Conservation (phyloP, 64 coral and sea anemone species). For the Montipora cactus region DNA sequence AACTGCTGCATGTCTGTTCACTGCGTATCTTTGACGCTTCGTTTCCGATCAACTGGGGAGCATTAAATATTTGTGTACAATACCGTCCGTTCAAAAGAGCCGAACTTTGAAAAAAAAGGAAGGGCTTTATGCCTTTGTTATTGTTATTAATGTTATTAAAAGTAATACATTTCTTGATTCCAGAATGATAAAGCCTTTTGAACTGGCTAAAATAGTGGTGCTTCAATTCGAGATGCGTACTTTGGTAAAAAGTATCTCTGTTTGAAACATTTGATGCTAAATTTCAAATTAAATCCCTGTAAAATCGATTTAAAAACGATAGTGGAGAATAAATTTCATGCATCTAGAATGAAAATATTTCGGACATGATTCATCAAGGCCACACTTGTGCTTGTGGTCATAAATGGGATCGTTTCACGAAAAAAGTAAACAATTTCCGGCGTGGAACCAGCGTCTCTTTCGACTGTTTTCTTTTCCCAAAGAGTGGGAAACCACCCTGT, state of each 20-base stretch:
- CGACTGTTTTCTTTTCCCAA: too few species aligned
- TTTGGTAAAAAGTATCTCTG: not conserved
- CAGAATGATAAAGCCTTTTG: not conserved
- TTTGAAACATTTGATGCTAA: not conserved
- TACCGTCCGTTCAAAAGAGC: not conserved
- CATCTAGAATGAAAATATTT: not conserved
- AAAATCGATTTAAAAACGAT: not conserved
- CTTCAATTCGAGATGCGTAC: not conserved
- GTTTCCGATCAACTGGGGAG: not conserved
- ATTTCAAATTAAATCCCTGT: not conserved
- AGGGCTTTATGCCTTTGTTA: not conserved
- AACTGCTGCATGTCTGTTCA: not conserved
- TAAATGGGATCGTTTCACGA: not conserved
- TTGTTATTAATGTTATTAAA: conserved; percentile 5
- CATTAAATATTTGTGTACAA: conserved; percentile 39
- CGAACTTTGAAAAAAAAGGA: not conserved
- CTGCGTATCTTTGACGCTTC: not conserved
- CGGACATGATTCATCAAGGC: not conserved
- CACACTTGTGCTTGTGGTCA: not conserved
- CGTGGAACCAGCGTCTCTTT: too few species aligned
- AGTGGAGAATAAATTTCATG: not conserved
- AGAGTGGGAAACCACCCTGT: too few species aligned
- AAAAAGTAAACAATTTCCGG: not conserved
- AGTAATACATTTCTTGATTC: conserved; percentile 10
- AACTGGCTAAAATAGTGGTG: not conserved